Conservation (phyloP, 2,797 vertebrate genomes). For the Sphaeramia orbicularis region DNA sequence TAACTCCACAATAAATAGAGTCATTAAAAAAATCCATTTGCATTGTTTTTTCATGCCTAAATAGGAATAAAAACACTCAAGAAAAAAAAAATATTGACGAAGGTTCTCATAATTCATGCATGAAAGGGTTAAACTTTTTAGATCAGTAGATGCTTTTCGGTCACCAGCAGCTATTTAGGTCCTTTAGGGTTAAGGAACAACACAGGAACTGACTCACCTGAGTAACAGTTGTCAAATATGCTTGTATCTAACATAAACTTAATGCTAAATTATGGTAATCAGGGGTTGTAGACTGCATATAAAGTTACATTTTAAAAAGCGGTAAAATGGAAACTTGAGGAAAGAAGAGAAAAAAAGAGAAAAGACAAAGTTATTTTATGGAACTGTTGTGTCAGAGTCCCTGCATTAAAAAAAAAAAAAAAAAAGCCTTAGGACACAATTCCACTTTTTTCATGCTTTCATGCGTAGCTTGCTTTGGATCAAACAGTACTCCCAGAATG, state of each 20-base stretch:
- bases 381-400: slow-evolving; percentile 9
- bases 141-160: no score
- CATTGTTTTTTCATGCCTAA: no score
- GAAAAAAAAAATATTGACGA: no score
- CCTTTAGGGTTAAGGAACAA: neutral
- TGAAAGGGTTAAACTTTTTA: no score
- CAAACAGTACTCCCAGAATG: slow-evolving; percentile 38
- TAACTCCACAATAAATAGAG: no score
- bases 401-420: slow-evolving; percentile 6
- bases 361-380: neutral
- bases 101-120: no score
- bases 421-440: slow-evolving; percentile 37
- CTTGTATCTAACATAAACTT: neutral
- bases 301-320: neutral
- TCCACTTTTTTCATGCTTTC: slow-evolving; percentile 30
- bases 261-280: neutral
- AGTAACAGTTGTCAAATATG: neutral
- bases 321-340: neutral
- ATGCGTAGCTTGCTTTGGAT: slow-evolving; percentile 43
- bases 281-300: neutral
- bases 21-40: no score
- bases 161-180: no score
- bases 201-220: neutral
- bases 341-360: neutral
- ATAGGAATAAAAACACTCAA: no score